Evolutionary conservation across 2,888 invertebrate genomes (phyloP).

Genomic region (Melinopterus prodromus): DNA sequence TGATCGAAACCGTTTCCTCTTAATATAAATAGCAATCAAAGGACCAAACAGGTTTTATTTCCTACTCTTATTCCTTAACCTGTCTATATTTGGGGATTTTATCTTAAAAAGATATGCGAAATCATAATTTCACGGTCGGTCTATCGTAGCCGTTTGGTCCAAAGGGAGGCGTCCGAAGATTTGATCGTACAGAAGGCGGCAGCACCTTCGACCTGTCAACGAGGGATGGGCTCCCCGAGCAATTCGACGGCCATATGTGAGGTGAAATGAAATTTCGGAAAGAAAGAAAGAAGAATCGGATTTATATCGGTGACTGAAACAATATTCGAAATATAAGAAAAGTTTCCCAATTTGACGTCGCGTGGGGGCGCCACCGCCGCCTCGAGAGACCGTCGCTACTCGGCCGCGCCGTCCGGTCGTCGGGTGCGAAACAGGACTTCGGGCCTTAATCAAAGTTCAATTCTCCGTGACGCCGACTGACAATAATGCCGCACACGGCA

Average conservation of each 20-base stretch:
- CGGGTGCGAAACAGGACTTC: constrained; percentile 47
- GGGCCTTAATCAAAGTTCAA: constrained; percentile 57
- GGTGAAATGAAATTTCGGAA: constrained; percentile 32
- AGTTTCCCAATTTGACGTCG: constrained; percentile 50
- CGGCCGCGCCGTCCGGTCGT: constrained; percentile 45
- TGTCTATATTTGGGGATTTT: too few species aligned
- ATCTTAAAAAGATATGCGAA: too few species aligned
- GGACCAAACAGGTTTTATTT: too few species aligned
- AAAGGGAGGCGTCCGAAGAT: not conserved
- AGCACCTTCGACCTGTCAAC: not conserved
- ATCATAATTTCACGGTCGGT: too few species aligned
- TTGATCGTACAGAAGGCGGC: not conserved
- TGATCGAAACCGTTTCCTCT: too few species aligned
- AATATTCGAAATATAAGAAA: constrained; percentile 47
- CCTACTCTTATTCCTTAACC: too few species aligned
- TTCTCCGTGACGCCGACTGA: constrained; percentile 55
- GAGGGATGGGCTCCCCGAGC: not conserved
- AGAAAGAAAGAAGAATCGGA: constrained; percentile 23
- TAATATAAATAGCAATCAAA: too few species aligned
- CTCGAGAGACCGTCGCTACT: constrained; percentile 50
- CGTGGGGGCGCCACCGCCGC: constrained; percentile 43
- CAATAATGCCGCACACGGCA: constrained; percentile 53
- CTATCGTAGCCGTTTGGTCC: too few species aligned
- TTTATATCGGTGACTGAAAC: constrained; percentile 35
- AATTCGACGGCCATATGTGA: not conserved